A percentile compares a stretch with the other conserved stretches of the same genome.
phyloP scores from a whole-genome alignment of 2,113 vertebrate species.

The Cyrtonyx montezumae region DNA sequence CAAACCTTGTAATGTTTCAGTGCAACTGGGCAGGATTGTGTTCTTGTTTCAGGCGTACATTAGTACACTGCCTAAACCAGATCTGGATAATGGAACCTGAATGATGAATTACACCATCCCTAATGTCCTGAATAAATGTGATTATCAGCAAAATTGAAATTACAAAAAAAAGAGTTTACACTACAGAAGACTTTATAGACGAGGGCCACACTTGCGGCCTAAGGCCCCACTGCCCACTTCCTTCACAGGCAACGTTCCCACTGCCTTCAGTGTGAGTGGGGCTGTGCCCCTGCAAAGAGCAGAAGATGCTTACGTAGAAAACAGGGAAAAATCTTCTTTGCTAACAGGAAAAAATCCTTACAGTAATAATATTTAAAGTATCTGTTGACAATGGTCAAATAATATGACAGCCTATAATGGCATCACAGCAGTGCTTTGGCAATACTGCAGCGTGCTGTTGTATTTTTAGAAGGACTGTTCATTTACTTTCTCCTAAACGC shows the following conservation, averaged over 20 bases:
- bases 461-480: conserved; percentile 70
- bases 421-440: conserved; percentile 49
- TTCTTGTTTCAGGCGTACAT: neutral
- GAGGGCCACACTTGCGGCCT: neutral
- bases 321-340: neutral
- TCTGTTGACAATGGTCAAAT: conserved; percentile 68
- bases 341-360: conserved; percentile 54
- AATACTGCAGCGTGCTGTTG: conserved; percentile 57
- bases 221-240: neutral
- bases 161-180: neutral
- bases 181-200: neutral
- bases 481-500: conserved; percentile 57
- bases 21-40: neutral
- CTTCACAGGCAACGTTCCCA: neutral
- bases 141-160: neutral
- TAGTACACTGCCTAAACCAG: neutral
- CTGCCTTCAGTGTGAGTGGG: neutral
- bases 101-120: neutral
- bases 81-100: neutral
- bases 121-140: neutral
- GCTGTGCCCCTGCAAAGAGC: neutral
- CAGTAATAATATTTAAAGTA: conserved; percentile 18
- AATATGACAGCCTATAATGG: conserved; percentile 52
- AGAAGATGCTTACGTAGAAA: neutral
- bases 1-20: neutral